phyloP scores from a whole-genome alignment of 2,888 invertebrate species.

The Hemaris fuciformis region DNA sequence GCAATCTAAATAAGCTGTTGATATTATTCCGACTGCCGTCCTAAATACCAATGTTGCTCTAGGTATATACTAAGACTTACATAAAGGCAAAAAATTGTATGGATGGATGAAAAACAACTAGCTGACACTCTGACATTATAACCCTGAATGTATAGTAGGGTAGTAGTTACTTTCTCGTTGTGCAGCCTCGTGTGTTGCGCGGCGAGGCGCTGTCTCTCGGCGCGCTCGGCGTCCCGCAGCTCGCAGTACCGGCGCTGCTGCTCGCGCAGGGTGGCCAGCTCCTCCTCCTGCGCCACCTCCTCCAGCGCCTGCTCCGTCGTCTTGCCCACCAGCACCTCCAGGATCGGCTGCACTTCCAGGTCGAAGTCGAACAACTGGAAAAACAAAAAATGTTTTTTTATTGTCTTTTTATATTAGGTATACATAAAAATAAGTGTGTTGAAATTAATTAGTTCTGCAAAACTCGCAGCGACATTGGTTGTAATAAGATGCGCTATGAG shows the following conservation, averaged over 20 bases:
- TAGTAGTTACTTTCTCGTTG: constrained; percentile 82
- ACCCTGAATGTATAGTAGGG: not conserved
- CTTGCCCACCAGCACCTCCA: constrained; percentile 94
- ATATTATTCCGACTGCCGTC: too few species aligned
- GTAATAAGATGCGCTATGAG: too few species aligned
- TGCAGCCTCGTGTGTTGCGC: constrained; percentile 87
- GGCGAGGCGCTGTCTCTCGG: constrained; percentile 90
- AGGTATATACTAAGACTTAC: too few species aligned
- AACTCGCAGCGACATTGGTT: too few species aligned
- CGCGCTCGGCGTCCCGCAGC: constrained; percentile 89
- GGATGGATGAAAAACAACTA: too few species aligned
- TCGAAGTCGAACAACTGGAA: constrained; percentile 94
- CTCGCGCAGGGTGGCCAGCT: constrained; percentile 89
- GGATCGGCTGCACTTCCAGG: constrained; percentile 92
- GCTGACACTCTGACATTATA: too few species aligned
- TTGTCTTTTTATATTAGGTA: too few species aligned
- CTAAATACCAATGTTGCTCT: too few species aligned
- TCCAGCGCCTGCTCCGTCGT: constrained; percentile 93
- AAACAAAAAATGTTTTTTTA: not conserved
- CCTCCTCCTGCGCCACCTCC: constrained; percentile 96
- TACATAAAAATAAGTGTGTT: too few species aligned
- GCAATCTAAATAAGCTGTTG: too few species aligned
- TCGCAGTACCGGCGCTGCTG: constrained; percentile 86
- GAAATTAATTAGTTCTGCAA: too few species aligned
- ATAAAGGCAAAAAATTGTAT: too few species aligned